phyloP scores from a whole-genome alignment of 2,797 vertebrate genomes.

The Argentina silus region DNA sequence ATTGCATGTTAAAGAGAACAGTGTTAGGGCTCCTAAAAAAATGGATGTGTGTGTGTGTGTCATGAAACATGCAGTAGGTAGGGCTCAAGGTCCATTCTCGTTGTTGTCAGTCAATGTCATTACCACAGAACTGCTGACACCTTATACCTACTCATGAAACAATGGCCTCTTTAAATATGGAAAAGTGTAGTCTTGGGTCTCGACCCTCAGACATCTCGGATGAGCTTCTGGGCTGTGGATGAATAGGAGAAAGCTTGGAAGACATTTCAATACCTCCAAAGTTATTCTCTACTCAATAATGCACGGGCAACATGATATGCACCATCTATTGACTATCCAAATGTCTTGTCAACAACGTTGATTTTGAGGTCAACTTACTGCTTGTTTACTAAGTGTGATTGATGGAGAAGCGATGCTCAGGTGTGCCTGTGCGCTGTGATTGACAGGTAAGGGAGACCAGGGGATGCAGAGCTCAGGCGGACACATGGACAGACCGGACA shows the following conservation, averaged over 20 bases:
- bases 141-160: background rate
- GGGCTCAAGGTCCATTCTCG: background rate
- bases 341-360: background rate
- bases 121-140: background rate
- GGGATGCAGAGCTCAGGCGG: constrained; percentile 49
- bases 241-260: background rate
- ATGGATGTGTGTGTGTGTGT: background rate
- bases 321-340: no score
- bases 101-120: background rate
- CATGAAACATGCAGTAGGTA: background rate
- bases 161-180: background rate
- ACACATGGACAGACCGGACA: constrained; percentile 60
- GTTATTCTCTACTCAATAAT: no score
- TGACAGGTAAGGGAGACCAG: no score
- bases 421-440: no score
- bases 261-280: background rate
- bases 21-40: no score
- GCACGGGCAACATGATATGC: no score
- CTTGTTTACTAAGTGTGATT: background rate
- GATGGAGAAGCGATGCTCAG: no score
- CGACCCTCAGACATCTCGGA: background rate
- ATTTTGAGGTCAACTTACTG: background rate
- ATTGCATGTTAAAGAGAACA: no score
- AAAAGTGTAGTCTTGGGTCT: background rate
- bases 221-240: background rate